Evolutionary conservation across 2,797 vertebrate genomes (phyloP).

Genomic region (Cirrhinus mrigala): DNA sequence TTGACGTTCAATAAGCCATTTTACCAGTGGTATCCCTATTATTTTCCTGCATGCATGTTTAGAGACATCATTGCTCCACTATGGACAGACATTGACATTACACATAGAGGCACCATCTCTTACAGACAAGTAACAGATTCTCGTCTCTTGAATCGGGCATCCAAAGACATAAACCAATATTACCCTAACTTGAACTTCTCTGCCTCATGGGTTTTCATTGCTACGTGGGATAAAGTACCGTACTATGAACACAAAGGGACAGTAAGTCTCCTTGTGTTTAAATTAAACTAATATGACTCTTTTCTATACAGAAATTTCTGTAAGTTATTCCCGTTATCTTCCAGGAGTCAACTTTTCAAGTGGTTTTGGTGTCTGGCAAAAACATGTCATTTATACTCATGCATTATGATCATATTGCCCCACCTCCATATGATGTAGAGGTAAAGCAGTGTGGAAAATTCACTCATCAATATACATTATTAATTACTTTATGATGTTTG

Average conservation of each 20-base stretch:
- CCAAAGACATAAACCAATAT: neutral
- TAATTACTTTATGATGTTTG: no score
- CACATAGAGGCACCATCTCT: neutral
- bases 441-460: neutral
- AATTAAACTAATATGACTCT: no score
- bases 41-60: no score
- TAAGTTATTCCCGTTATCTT: neutral
- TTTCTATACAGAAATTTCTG: no score
- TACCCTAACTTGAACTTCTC: neutral
- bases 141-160: neutral
- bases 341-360: slow-evolving; percentile 36
- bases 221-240: slow-evolving; percentile 22
- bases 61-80: no score
- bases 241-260: neutral
- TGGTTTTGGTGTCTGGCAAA: slow-evolving; percentile 8
- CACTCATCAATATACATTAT: no score
- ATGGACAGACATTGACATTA: no score
- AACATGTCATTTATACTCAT: neutral
- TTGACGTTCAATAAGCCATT: neutral
- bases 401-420: neutral
- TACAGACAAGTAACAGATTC: neutral
- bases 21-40: no score
- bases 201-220: slow-evolving; percentile 18
- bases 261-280: neutral
- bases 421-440: neutral